Base-by-base conservation (phyloP, 2,797 vertebrate genomes). In the Vultur gryphus region DNA sequence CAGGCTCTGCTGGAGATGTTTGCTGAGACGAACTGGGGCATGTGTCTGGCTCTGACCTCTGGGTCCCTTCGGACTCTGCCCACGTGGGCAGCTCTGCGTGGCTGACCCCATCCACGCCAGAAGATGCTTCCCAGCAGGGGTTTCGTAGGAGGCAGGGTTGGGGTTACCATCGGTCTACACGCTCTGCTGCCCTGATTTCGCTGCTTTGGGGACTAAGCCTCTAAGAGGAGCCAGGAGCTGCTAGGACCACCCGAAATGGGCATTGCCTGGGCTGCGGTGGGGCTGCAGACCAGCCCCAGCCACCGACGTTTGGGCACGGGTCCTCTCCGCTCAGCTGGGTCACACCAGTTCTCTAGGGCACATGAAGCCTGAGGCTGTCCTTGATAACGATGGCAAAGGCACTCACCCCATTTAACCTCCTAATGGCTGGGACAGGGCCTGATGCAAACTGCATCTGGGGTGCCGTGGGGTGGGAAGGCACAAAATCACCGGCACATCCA, bases 1-100 rank as follows among this genome's bases (percentile, higher is more conserved):
- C 4, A 0, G 21, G 69, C 43, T 70, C 77, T 70, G 44, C 31
- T 62, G 76, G 83, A 76, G 64, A 24, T 24, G 31, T 75, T 52
- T 19, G 29, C 80, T 41, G 49, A 31, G 55, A 49, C 19, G 49
- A 79, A 11, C 61, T 18, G 65, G 52, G 54, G 20, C 39, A 14
- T 3, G n/a, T 11, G 24, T 11, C 66, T 49, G 21, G 52, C 54
- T 52, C 55, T 8, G 41, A 28, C 11, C 18, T 11, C 39, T 11
- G 41, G 20, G 25, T 81, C 54, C 43, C 70, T 43, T 67, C 2
- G 0, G 26, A 21, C 11, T 25, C 72, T 46, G 19, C 65, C 49
- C 19, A 4, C 0, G 2, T 17, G 43, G 41, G 71, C 19, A 49
- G 18, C 21, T 55, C 48, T 41, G 25, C 12, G 1, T 9, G 31